Conservation (phyloP, 2,113 vertebrate species). For the Syngnathus typhle region DNA sequence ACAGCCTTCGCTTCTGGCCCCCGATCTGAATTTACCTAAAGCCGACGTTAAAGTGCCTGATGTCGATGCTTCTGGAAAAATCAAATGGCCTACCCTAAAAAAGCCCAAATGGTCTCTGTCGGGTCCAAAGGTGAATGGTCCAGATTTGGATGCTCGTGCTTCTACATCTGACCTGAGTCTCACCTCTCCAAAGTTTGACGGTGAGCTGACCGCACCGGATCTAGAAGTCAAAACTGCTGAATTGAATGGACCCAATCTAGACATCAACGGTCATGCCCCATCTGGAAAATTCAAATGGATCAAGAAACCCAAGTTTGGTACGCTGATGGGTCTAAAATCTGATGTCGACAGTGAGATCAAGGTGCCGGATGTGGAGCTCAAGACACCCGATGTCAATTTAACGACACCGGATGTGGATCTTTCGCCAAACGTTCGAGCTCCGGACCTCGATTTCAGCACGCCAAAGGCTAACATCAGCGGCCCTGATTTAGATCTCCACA, state of each 20-base stretch:
- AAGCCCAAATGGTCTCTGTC: constrained; percentile 38
- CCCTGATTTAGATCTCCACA: constrained; percentile 29
- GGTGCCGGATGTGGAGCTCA: constrained; percentile 37
- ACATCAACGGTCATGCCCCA: constrained; percentile 38
- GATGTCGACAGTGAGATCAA: constrained; percentile 45
- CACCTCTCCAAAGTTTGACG: constrained; percentile 45
- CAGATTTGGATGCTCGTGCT: constrained; percentile 42
- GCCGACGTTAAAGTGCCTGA: constrained; percentile 42
- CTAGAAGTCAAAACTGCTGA: constrained; percentile 46
- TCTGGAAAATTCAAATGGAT: constrained; percentile 58
- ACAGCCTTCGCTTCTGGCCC: constrained; percentile 29
- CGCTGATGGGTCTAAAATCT: constrained; percentile 40
- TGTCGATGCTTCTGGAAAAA: constrained; percentile 46
- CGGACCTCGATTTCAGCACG: constrained; percentile 29
- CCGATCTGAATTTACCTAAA: constrained; percentile 46
- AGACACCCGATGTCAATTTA: constrained; percentile 33
- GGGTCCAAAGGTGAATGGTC: constrained; percentile 40
- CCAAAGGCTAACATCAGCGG: constrained; percentile 38
- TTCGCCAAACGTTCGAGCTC: constrained; percentile 38
- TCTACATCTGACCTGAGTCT: constrained; percentile 49
- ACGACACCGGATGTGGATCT: constrained; percentile 40
- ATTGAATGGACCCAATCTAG: constrained; percentile 37
- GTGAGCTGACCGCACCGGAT: constrained; percentile 46
- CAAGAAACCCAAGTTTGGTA: constrained; percentile 52
- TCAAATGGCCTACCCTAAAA: constrained; percentile 56